Evolutionary conservation across 2,888 invertebrate species (phyloP).

Genomic region (Hofmannophila pseudospretella): DNA sequence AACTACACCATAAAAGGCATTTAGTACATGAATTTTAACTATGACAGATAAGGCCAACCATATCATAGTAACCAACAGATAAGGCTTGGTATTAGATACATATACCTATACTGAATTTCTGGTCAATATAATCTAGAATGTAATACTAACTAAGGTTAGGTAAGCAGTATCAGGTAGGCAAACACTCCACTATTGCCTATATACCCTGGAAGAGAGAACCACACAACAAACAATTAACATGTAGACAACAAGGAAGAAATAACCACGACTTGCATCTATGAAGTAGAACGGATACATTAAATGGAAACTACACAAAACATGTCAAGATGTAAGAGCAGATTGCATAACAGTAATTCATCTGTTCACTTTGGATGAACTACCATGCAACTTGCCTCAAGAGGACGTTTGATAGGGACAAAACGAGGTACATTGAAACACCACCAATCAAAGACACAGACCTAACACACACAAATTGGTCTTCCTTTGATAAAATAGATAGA

Average conservation of each 20-base stretch:
- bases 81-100: not conserved
- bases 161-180: conserved; percentile 15
- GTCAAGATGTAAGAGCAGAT: not conserved
- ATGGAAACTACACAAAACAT: conserved; percentile 5
- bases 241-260: conserved; percentile 27
- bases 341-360: conserved; percentile 1
- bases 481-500: not conserved
- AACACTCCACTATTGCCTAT: conserved; percentile 26
- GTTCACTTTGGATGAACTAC: conserved; percentile 6
- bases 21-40: no score
- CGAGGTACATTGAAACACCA: conserved; percentile 14
- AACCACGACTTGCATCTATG: conserved; percentile 8
- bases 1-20: no score
- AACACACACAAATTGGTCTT: not conserved
- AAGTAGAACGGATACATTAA: conserved; percentile 5
- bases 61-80: no score
- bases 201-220: conserved; percentile 46
- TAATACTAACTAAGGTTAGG: not conserved
- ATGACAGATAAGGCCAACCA: no score
- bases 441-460: conserved; percentile 2
- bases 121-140: no score
- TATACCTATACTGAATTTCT: not conserved
- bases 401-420: conserved; percentile 11
- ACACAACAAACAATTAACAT: conserved; percentile 26
- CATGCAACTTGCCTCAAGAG: conserved; percentile 11